Evolutionary conservation across 2,113 vertebrate genomes (phyloP).

Genomic region (Hyaena hyaena): DNA sequence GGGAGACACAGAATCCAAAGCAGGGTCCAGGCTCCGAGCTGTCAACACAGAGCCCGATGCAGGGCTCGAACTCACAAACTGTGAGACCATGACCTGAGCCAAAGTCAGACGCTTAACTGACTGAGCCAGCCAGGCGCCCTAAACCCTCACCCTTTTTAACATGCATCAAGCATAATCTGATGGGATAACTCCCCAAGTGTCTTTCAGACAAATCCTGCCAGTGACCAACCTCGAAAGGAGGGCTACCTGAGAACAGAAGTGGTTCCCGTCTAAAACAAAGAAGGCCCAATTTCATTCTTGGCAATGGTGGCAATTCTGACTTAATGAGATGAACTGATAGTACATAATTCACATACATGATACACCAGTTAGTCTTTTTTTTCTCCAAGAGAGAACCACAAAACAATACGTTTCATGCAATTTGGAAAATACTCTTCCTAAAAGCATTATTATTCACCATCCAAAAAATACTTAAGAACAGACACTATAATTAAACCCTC

Average conservation of each 20-base stretch:
- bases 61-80: too few relatives aligned
- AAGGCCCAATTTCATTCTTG: not conserved
- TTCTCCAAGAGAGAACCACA: slow-evolving; percentile 41
- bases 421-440: slow-evolving; percentile 14
- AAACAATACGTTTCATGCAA: slow-evolving; percentile 58
- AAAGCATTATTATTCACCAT: not conserved
- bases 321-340: not conserved
- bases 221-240: not conserved
- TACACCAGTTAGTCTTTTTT: not conserved
- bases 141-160: not conserved
- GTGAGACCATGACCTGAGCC: too few relatives aligned
- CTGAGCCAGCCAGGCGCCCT: too few relatives aligned
- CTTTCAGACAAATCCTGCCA: not conserved
- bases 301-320: not conserved
- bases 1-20: too few relatives aligned
- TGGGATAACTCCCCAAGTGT: not conserved
- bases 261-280: not conserved
- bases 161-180: not conserved
- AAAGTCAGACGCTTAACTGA: too few relatives aligned
- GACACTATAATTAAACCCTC: slow-evolving; percentile 59
- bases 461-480: not conserved
- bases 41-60: too few relatives aligned
- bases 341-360: not conserved
- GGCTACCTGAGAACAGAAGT: not conserved
- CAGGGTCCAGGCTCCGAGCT: too few relatives aligned